These are phyloP conservation scores for Biston betularia DNA, from an alignment of 2,888 invertebrate species.

Conservation along the genomic window DNA sequence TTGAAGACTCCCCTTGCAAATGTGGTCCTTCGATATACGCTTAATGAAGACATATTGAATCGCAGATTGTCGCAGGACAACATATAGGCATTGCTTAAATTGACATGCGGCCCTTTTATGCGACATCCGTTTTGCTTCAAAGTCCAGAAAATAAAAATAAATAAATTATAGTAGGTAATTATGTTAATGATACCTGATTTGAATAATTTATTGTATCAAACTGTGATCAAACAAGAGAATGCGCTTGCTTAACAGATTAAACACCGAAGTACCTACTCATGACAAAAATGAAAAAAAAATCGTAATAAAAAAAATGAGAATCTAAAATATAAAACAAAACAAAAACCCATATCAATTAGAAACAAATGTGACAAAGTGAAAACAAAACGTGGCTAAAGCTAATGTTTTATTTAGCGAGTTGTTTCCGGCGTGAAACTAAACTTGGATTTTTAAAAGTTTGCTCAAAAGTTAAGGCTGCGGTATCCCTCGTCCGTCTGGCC, in stretches of 20 bases:
- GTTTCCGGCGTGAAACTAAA: constrained; percentile 71
- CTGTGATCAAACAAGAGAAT: neutral
- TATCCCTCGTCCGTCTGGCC: constrained; percentile 69
- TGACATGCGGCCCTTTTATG: constrained; percentile 79
- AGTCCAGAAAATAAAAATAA: constrained; percentile 31
- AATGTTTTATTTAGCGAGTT: constrained; percentile 78
- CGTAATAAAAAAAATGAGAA: constrained; percentile 45
- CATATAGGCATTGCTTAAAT: constrained; percentile 82
- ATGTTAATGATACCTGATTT: constrained; percentile 10
- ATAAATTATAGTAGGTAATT: constrained; percentile 20
- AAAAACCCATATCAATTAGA: constrained; percentile 80
- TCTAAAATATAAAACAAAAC: constrained; percentile 62
- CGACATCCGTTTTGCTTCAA: constrained; percentile 54
- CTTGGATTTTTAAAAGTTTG: constrained; percentile 85
- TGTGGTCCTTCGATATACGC: constrained; percentile 80
- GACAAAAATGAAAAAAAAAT: constrained; percentile 27
- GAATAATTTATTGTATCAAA: neutral
- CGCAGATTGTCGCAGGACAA: constrained; percentile 79
- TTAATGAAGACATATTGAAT: constrained; percentile 87
- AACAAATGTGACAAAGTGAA: constrained; percentile 63
- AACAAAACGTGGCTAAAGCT: constrained; percentile 68
- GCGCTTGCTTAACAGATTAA: too few species aligned
- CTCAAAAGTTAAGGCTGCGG: constrained; percentile 70
- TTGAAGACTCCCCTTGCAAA: constrained; percentile 78
- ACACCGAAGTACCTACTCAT: neutral